These are phyloP conservation scores for Opisthocomus hoazin DNA, from an alignment of 2,113 vertebrate species.

Conservation along the genomic window DNA sequence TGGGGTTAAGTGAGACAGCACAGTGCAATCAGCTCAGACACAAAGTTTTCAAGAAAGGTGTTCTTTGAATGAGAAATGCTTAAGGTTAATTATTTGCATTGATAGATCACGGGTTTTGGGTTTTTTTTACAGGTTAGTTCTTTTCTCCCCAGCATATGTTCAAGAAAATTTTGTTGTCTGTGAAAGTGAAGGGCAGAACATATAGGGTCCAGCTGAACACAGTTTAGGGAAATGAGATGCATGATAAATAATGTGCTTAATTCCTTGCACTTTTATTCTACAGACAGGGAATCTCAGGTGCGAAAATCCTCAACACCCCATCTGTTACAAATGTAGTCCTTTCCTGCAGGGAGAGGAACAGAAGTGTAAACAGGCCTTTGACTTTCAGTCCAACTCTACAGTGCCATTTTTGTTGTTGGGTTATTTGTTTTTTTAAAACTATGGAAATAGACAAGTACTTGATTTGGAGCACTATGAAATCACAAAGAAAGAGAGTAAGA, in stretches of 20 bases:
- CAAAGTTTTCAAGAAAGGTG: neutral
- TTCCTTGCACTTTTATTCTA: neutral
- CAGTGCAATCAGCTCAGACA: neutral
- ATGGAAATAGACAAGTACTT: neutral
- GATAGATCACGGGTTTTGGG: neutral
- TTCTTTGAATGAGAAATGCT: neutral
- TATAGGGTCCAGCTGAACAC: neutral
- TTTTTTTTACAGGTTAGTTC: neutral
- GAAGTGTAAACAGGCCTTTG: neutral
- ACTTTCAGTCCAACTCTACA: neutral
- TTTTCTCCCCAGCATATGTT: neutral
- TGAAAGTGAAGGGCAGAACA: neutral
- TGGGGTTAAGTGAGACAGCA: neutral
- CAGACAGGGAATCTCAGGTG: slow-evolving; percentile 15
- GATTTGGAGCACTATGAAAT: neutral
- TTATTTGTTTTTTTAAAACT: no score
- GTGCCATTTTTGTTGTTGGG: accelerated
- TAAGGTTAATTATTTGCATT: neutral
- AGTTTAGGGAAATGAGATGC: neutral
- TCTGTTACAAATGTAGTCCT: neutral
- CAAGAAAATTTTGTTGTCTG: neutral
- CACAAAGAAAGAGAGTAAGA: neutral
- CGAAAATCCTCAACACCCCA: neutral
- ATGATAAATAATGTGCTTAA: neutral
- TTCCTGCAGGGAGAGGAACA: neutral